phyloP scores from a whole-genome alignment of 2,797 vertebrate species.

The Thamnophis elegans region DNA sequence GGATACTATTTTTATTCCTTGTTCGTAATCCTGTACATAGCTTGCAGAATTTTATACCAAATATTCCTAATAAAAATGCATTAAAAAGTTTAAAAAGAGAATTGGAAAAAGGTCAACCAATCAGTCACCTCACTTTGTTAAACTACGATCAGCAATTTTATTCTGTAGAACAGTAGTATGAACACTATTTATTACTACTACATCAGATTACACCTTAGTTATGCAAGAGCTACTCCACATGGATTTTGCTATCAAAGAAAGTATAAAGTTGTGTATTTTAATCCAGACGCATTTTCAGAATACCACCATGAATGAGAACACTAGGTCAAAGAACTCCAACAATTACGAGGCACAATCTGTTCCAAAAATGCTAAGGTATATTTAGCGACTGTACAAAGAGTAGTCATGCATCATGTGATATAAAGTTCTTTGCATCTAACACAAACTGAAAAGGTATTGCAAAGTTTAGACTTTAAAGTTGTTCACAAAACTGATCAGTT shows the following conservation, averaged over 20 bases:
- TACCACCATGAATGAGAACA: slow-evolving; percentile 28
- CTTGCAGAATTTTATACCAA: slow-evolving; percentile 70
- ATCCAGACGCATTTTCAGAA: slow-evolving; percentile 41
- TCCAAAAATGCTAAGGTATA: slow-evolving; percentile 49
- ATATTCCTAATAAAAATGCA: slow-evolving; percentile 64
- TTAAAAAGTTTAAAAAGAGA: slow-evolving; percentile 62
- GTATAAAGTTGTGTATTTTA: not conserved
- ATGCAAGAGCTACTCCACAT: slow-evolving; percentile 19
- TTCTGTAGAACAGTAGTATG: not conserved
- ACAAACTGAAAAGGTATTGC: slow-evolving; percentile 48
- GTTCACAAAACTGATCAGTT: slow-evolving; percentile 59
- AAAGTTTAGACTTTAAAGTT: slow-evolving; percentile 60
- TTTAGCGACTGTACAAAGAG: slow-evolving; percentile 52
- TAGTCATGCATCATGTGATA: slow-evolving; percentile 46
- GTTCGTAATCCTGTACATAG: slow-evolving; percentile 64
- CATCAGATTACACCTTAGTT: not conserved
- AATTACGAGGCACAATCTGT: slow-evolving; percentile 53
- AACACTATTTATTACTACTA: not conserved
- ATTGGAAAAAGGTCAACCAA: slow-evolving; percentile 52
- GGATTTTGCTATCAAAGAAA: slow-evolving; percentile 19
- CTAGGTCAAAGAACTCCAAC: slow-evolving; percentile 46
- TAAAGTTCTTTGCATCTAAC: slow-evolving; percentile 47
- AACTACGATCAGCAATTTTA: slow-evolving; percentile 52
- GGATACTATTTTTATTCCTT: slow-evolving; percentile 72
- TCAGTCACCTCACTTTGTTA: slow-evolving; percentile 32